Percentiles rank a stretch among this genome's conserved stretches.
phyloP scores from a whole-genome alignment of 1,140 invertebrate genomes.

The Pectinophora gossypiella region DNA sequence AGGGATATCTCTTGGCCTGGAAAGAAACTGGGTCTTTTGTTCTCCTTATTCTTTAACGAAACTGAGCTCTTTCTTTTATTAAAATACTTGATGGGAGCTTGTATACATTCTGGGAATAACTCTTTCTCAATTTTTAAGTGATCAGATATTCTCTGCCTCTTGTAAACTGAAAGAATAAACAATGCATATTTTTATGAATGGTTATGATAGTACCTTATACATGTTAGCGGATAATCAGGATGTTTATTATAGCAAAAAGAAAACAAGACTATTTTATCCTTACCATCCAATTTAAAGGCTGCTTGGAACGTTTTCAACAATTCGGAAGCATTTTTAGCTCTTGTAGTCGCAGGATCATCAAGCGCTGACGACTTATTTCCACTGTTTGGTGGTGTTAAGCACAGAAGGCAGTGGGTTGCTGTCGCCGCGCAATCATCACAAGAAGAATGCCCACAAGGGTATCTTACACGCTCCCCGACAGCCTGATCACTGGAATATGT shows the following conservation, averaged over 20 bases:
- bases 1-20: constrained; percentile 36
- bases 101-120: constrained; percentile 62
- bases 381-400: constrained; percentile 23
- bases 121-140: constrained; percentile 52
- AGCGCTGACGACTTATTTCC: not conserved
- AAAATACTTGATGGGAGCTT: constrained; percentile 51
- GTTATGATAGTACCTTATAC: not conserved
- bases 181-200: too few relatives aligned
- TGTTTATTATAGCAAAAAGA: not conserved
- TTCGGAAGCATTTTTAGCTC: constrained; percentile 31
- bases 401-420: constrained; percentile 35
- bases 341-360: constrained; percentile 31
- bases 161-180: constrained; percentile 44
- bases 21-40: constrained; percentile 19
- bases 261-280: not conserved
- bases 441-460: constrained; percentile 44
- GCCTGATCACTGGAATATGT: constrained; percentile 39
- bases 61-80: constrained; percentile 49
- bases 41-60: constrained; percentile 36
- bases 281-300: constrained; percentile 51
- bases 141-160: constrained; percentile 44
- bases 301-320: constrained; percentile 42
- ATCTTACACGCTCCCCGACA: constrained; percentile 30
- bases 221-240: not conserved
- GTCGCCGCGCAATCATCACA: constrained; percentile 39